Evolutionary conservation across 2,113 vertebrate species (phyloP), one percentile per base, ranked within the genome.

Genomic region (Glareola pratincola): DNA sequence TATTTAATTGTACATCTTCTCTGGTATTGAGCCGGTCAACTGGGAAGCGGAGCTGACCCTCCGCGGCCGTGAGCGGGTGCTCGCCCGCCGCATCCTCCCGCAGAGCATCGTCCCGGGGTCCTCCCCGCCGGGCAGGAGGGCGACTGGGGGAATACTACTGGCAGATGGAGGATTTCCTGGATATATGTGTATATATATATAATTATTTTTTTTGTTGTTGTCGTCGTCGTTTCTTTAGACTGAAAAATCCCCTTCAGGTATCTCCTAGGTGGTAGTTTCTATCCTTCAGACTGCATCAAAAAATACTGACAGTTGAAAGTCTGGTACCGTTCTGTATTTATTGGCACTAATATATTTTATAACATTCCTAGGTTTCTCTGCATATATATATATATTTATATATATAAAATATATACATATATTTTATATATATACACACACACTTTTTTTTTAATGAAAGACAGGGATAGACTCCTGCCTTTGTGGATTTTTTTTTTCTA

Each of bases 341-440:
- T 97, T 97, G 97, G 96, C 97, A 97, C 97, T 97, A 98, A 97
- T 96, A 30, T 96, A 94, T 96, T 93, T 96, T 94, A 74, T 95
- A 96, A 98, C 97, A 98, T 98, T 98, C 98, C 98, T 98, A 84
- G 95, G 93, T 98, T 98, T 96, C 97, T 98, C 97, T 98, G 96
- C 97, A 95, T 98, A 98, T n/a, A n/a, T n/a, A n/a, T 97, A 97
- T 98, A 96, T 96, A 22, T 96, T 39, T 94, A 39, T 90, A 97
- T 97, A 97, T 98, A 87, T 97, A 93, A 82, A 85, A 86, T 76
- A 97, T 96, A 92, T 97, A 34, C 85, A 47, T 87, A 45, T 96
- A 82, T 95, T 74, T 89, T 95, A 84, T 97, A 95, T 97, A 97
- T 97, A 98, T 97, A 98, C 59, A 98, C 76, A 96, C 45, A 67